phyloP scores from a whole-genome alignment of 2,797 vertebrate species.

The Silurus lanzhouensis region DNA sequence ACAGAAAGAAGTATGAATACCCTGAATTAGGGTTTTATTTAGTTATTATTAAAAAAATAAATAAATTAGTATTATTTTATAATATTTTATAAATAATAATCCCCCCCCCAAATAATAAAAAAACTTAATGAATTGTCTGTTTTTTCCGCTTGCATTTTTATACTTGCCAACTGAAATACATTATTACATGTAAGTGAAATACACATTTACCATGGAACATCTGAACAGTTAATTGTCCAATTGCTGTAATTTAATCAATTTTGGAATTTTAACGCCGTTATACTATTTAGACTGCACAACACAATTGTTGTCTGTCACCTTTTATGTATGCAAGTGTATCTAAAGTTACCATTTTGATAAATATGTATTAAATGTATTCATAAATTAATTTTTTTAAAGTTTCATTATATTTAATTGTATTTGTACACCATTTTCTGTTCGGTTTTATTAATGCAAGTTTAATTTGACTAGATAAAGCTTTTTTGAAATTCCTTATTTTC shows the following conservation, averaged over 20 bases:
- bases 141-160: neutral
- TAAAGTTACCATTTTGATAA: neutral
- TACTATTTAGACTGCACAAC: no score
- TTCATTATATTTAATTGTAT: neutral
- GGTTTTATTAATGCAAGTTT: no score
- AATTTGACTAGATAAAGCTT: neutral
- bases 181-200: neutral
- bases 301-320: neutral
- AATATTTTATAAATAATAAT: no score
- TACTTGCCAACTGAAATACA: no score
- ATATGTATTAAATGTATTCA: neutral
- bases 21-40: no score
- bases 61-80: no score
- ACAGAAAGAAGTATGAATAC: no score
- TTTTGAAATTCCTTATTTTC: neutral
- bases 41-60: no score
- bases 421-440: no score
- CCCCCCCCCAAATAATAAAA: no score
- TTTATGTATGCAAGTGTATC: neutral
- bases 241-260: neutral
- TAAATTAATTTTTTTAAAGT: neutral
- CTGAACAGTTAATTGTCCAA: neutral
- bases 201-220: neutral
- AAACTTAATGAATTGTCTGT: no score
- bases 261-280: no score